phyloP scores from a whole-genome alignment of 2,888 invertebrate genomes.

The Polymixis flavicincta region DNA sequence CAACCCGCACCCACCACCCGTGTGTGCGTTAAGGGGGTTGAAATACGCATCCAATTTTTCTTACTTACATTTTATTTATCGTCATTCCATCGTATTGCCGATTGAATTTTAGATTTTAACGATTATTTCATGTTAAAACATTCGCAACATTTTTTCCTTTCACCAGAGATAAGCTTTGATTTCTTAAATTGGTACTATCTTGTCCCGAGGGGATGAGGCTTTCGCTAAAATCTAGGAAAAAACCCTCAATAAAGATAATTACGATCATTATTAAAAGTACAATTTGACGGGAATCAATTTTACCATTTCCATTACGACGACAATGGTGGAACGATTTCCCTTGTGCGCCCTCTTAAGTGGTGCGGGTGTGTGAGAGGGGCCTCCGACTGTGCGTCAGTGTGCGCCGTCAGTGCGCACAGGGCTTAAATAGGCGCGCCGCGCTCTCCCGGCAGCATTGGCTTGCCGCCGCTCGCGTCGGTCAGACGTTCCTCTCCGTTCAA shows the following conservation, averaged over 20 bases:
- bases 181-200: constrained; percentile 63
- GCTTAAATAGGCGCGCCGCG: constrained; percentile 77
- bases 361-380: constrained; percentile 68
- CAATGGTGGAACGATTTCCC: constrained; percentile 87
- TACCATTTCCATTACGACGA: constrained; percentile 85
- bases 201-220: constrained; percentile 53
- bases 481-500: constrained; percentile 75
- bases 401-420: constrained; percentile 59
- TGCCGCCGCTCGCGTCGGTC: constrained; percentile 78
- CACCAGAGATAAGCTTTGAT: constrained; percentile 61
- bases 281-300: constrained; percentile 87
- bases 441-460: constrained; percentile 78
- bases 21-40: constrained; percentile 79
- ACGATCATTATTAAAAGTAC: constrained; percentile 85
- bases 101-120: constrained; percentile 75
- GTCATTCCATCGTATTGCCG: constrained; percentile 68
- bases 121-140: constrained; percentile 73
- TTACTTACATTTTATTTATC: constrained; percentile 82
- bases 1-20: constrained; percentile 62
- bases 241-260: constrained; percentile 84
- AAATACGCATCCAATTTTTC: constrained; percentile 84
- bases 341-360: constrained; percentile 82
- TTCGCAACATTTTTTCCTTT: constrained; percentile 55
- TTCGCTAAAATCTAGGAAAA: constrained; percentile 61
- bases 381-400: constrained; percentile 63